Percentiles rank a stretch among this genome's conserved stretches.
phyloP scores from a whole-genome alignment of 2,113 vertebrate genomes.

The Morone chrysops region DNA sequence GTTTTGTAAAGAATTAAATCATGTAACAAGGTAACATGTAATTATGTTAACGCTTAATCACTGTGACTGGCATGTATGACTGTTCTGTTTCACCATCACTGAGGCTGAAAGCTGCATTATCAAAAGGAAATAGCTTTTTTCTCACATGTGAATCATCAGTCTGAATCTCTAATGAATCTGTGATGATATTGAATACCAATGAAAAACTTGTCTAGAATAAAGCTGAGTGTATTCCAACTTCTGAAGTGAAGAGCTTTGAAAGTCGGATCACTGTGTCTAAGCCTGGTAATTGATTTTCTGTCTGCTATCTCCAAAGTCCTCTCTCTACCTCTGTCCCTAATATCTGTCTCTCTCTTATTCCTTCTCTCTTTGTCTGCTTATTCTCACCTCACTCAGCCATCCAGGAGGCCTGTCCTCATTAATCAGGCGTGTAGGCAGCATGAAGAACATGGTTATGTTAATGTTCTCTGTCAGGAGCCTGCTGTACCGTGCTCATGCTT shows the following conservation, averaged over 20 bases:
- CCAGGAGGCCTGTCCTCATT: constrained; percentile 53
- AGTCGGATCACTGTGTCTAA: constrained; percentile 48
- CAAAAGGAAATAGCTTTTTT: background rate
- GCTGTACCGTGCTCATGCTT: constrained; percentile 44
- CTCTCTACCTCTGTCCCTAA: constrained; percentile 22
- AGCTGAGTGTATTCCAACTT: constrained; percentile 35
- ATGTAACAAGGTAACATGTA: constrained; percentile 7
- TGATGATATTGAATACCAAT: constrained; percentile 16
- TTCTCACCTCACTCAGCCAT: constrained; percentile 47
- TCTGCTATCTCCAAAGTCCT: constrained; percentile 46
- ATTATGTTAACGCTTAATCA: constrained; percentile 29
- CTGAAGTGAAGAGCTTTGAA: constrained; percentile 46
- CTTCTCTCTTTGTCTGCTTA: constrained; percentile 25
- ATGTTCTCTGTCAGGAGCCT: constrained; percentile 55
- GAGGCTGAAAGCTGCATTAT: constrained; percentile 6
- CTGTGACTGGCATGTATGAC: background rate
- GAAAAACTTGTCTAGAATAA: constrained; percentile 24
- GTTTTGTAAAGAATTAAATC: constrained; percentile 13
- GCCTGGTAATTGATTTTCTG: constrained; percentile 67
- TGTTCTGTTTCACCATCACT: background rate
- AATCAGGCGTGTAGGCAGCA: constrained; percentile 65
- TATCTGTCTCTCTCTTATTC: constrained; percentile 28
- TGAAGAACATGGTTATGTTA: constrained; percentile 55
- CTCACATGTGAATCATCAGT: background rate
- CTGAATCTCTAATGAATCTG: constrained; percentile 25